Conservation (phyloP, 2,797 vertebrate species). For the Enteromius anoplus region DNA sequence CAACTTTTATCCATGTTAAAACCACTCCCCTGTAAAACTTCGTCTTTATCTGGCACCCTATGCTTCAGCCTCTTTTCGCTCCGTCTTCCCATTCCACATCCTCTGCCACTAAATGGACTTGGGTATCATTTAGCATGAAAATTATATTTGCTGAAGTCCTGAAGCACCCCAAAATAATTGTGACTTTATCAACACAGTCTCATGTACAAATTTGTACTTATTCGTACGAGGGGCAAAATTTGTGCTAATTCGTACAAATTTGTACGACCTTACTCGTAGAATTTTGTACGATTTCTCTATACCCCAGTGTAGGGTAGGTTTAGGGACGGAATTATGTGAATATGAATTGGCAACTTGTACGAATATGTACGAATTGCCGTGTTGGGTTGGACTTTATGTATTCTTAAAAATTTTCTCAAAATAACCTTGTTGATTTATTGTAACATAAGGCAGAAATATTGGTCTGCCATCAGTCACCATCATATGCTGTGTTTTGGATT, state of each 20-base stretch:
- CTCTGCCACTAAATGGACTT: neutral
- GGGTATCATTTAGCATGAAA: neutral
- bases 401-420: neutral
- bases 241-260: no score
- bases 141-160: neutral
- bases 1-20: constrained; percentile 70
- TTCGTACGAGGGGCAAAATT: no score
- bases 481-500: neutral
- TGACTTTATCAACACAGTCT: no score
- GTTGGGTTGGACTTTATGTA: neutral
- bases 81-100: constrained; percentile 55
- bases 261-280: no score
- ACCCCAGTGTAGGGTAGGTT: no score
- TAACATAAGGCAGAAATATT: neutral
- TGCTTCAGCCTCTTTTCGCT: constrained; percentile 56
- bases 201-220: no score
- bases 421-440: neutral
- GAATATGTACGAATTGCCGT: no score
- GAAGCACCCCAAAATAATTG: neutral
- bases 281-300: no score
- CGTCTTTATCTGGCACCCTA: neutral
- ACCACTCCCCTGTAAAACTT: constrained; percentile 53
- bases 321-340: no score
- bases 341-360: no score
- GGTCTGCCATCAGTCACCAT: neutral